Conservation (phyloP, 2,113 vertebrate species). For the Leucoraja erinaceus region DNA sequence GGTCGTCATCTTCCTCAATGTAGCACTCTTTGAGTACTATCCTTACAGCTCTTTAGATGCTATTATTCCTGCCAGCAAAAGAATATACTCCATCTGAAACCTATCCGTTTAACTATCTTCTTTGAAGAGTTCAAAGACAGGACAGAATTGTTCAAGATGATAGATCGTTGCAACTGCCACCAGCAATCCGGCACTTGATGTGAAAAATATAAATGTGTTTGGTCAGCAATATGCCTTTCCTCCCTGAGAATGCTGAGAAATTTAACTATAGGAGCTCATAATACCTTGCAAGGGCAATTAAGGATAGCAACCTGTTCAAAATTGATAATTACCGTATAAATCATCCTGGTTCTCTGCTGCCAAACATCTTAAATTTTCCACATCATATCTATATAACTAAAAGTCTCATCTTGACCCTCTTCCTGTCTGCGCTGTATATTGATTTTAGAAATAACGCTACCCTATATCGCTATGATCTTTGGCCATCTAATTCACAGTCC, state of each 20-base stretch:
- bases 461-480: too few species aligned
- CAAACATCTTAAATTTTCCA: neutral
- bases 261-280: neutral
- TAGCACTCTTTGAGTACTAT: neutral
- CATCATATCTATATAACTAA: too few species aligned
- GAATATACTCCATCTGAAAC: neutral
- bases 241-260: neutral
- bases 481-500: too few species aligned
- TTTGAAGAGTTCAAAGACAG: neutral
- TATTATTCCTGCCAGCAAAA: neutral
- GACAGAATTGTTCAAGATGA: neutral
- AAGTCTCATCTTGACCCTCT: too few species aligned
- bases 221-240: neutral
- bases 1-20: neutral
- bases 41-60: too few species aligned
- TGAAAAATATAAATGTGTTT: neutral
- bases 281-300: neutral
- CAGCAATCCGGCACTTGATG: neutral
- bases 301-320: neutral
- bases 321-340: neutral
- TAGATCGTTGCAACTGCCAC: neutral
- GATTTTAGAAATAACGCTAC: too few species aligned
- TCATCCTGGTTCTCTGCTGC: neutral
- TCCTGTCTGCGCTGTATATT: too few species aligned
- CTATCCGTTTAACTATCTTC: neutral